These are phyloP conservation scores for Paratrypauchen microcephalus DNA, from an alignment of 2,797 vertebrate genomes.

Conservation along the genomic window DNA sequence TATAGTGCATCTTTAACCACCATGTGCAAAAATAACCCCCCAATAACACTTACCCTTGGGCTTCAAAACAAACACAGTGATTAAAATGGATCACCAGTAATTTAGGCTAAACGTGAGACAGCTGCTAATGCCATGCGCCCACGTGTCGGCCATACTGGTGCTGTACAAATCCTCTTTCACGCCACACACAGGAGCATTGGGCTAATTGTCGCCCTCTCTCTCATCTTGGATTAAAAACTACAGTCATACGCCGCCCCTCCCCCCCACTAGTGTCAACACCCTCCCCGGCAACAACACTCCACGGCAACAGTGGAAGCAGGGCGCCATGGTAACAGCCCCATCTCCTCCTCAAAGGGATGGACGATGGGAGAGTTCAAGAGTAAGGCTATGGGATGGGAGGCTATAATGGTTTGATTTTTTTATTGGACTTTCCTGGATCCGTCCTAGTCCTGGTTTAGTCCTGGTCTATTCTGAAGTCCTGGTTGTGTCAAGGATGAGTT, in stretches of 20 bases:
- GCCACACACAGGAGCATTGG: slow-evolving; percentile 51
- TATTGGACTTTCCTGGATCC: no score
- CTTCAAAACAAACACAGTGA: slow-evolving; percentile 48
- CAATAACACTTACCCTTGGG: background rate
- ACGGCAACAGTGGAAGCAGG: slow-evolving; percentile 57
- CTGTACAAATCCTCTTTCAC: slow-evolving; percentile 58
- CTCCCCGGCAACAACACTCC: slow-evolving; percentile 63
- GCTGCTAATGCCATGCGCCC: slow-evolving; percentile 36
- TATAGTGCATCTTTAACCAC: no score
- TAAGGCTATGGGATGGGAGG: background rate
- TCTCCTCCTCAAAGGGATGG: slow-evolving; percentile 24
- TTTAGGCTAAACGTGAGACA: slow-evolving; percentile 39
- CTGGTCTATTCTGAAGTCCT: no score
- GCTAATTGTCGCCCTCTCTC: slow-evolving; percentile 72
- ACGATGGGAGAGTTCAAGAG: slow-evolving; percentile 50
- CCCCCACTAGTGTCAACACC: slow-evolving; percentile 26
- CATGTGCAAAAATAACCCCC: background rate
- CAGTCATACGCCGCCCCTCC: slow-evolving; percentile 49
- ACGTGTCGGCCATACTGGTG: slow-evolving; percentile 16
- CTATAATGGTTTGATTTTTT: background rate
- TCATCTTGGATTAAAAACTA: slow-evolving; percentile 73
- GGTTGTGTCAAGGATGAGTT: background rate
- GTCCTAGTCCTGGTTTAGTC: background rate
- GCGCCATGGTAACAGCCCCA: slow-evolving; percentile 67
- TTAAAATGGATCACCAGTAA: slow-evolving; percentile 43